phyloP scores from a whole-genome alignment of 2,113 vertebrate species.

The Perca schrenkii region DNA sequence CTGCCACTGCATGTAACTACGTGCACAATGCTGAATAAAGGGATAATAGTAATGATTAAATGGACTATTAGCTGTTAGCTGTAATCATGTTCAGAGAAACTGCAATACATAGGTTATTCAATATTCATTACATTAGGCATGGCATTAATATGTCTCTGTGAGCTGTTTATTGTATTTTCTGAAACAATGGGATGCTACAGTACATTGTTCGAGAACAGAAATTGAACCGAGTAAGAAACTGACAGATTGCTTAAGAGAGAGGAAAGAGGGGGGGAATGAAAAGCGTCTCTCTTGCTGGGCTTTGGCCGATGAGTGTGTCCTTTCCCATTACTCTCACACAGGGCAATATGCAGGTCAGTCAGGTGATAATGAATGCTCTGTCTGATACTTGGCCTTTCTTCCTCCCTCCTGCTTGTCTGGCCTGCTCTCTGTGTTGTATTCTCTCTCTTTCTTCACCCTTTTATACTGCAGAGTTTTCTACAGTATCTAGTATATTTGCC shows the following conservation, averaged over 20 bases:
- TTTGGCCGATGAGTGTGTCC: conserved; percentile 75
- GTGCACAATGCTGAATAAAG: neutral
- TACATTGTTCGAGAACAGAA: conserved; percentile 49
- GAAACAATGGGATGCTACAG: conserved; percentile 36
- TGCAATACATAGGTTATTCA: neutral
- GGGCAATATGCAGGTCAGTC: conserved; percentile 74
- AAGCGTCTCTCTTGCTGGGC: conserved; percentile 70
- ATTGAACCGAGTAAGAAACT: conserved; percentile 47
- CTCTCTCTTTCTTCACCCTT: conserved; percentile 38
- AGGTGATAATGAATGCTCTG: conserved; percentile 80
- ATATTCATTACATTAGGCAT: conserved; percentile 26
- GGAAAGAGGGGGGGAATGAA: conserved; percentile 54
- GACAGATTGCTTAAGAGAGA: conserved; percentile 59
- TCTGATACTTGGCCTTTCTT: conserved; percentile 70
- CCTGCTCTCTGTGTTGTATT: conserved; percentile 26
- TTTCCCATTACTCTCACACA: conserved; percentile 78
- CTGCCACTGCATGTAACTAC: neutral
- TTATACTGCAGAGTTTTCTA: conserved; percentile 6
- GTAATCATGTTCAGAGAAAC: conserved; percentile 16
- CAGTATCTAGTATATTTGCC: conserved; percentile 18
- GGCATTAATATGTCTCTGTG: conserved; percentile 2
- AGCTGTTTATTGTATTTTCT: conserved; percentile 26
- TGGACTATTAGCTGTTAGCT: conserved; percentile 16
- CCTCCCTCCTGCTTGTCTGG: conserved; percentile 53
- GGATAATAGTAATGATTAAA: conserved; percentile 18